Percentiles rank a stretch among this genome's conserved stretches.
Evolutionary conservation across 2,888 invertebrate species (phyloP).

Genomic region (Cyclophora punctaria): DNA sequence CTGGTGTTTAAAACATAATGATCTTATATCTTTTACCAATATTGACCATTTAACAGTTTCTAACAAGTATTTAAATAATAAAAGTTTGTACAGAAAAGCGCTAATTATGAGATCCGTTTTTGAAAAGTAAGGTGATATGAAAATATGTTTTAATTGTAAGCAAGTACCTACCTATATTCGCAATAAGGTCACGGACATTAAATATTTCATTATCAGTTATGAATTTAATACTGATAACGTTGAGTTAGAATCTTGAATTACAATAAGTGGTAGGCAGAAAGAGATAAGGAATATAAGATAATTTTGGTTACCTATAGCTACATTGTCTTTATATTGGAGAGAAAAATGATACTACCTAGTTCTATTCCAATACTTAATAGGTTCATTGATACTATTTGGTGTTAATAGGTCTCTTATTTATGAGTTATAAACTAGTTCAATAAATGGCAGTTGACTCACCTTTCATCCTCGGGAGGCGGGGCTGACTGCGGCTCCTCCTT

Average conservation of each 20-base stretch:
- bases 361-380: too few species aligned
- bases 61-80: too few species aligned
- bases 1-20: too few species aligned
- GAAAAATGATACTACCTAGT: too few species aligned
- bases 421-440: background rate
- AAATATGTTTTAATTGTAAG: too few species aligned
- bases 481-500: slow-evolving; percentile 58
- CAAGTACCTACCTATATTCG: slow-evolving; percentile 2
- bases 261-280: background rate
- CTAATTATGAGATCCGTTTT: too few species aligned
- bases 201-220: slow-evolving; percentile 11
- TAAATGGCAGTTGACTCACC: slow-evolving; percentile 38
- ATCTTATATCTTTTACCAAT: too few species aligned
- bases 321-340: background rate
- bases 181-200: slow-evolving; percentile 15
- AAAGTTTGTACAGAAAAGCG: too few species aligned
- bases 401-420: too few species aligned
- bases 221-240: slow-evolving; percentile 8
- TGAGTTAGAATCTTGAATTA: slow-evolving; percentile 2
- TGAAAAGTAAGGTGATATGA: too few species aligned
- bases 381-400: too few species aligned
- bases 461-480: slow-evolving; percentile 66
- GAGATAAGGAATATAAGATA: slow-evolving; percentile 1
- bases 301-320: background rate
- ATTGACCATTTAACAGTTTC: too few species aligned